Conservation (phyloP, 2,888 invertebrate genomes). For the Thymelicus lineola region DNA sequence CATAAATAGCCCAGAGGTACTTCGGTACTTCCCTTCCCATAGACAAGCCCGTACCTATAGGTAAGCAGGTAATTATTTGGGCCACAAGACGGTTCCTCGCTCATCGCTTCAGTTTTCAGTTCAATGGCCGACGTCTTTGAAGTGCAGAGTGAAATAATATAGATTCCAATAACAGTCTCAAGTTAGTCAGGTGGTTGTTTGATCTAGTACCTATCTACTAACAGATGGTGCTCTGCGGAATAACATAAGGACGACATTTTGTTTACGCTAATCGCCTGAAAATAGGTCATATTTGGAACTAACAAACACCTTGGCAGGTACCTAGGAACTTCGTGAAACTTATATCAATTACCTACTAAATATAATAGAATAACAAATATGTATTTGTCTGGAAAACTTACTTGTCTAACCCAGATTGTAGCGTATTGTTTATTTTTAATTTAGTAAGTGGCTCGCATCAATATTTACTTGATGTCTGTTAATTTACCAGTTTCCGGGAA, state of each 20-base stretch:
- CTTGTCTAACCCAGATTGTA: background rate
- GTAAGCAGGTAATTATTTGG: constrained; percentile 44
- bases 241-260: constrained; percentile 39
- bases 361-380: background rate
- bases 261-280: constrained; percentile 35
- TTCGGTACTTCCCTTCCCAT: constrained; percentile 25
- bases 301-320: background rate
- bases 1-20: constrained; percentile 43
- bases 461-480: constrained; percentile 21
- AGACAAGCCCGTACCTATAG: background rate
- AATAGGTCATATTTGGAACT: constrained; percentile 11
- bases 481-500: constrained; percentile 33
- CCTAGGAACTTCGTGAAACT: no score
- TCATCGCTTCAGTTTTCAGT: constrained; percentile 63
- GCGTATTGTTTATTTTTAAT: constrained; percentile 14
- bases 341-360: no score
- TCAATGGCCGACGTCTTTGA: constrained; percentile 72
- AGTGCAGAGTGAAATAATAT: constrained; percentile 70
- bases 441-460: constrained; percentile 15
- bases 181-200: constrained; percentile 61
- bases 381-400: background rate
- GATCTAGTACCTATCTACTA: constrained; percentile 45
- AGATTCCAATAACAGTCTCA: constrained; percentile 57
- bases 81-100: constrained; percentile 50
- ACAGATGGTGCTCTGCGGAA: constrained; percentile 16